Percentiles rank a stretch among this genome's conserved stretches.
These are phyloP conservation scores for Mythimna pallens DNA, from an alignment of 2,888 invertebrate species.

Conservation along the genomic window DNA sequence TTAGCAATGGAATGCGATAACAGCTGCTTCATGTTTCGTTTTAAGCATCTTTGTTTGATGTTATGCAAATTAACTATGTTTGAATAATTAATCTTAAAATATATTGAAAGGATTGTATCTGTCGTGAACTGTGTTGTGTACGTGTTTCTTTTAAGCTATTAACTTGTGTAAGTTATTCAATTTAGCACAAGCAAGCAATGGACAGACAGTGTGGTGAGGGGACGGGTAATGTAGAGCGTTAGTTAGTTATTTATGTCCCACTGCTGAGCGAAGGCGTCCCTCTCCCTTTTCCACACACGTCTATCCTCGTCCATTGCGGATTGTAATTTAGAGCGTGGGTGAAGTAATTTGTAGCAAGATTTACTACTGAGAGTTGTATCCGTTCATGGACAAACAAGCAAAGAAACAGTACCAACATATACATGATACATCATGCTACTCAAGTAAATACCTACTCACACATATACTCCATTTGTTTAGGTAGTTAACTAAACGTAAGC, in stretches of 20 bases:
- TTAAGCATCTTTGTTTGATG: slow-evolving; percentile 1
- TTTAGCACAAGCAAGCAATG: not conserved
- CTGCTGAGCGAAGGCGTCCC: no score
- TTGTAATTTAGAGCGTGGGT: slow-evolving; percentile 11
- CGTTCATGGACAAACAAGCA: not conserved
- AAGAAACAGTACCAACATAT: not conserved
- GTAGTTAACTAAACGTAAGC: no score
- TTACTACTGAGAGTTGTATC: not conserved
- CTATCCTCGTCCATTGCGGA: no score
- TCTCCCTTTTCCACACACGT: no score
- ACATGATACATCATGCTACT: not conserved
- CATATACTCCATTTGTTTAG: no score
- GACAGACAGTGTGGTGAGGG: not conserved
- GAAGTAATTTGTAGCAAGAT: slow-evolving; percentile 3
- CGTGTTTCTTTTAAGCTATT: not conserved
- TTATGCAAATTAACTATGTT: not conserved
- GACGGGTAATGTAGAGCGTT: not conserved
- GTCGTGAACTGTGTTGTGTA: not conserved
- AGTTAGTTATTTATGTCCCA: no score
- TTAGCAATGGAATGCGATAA: slow-evolving; percentile 23
- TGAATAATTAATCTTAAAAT: not conserved
- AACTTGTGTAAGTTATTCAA: not conserved
- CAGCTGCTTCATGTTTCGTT: slow-evolving; percentile 48
- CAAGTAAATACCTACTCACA: not conserved
- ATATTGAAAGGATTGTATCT: not conserved